Evolutionary conservation across 2,113 vertebrate genomes (phyloP).

Genomic region (Bubo bubo): DNA sequence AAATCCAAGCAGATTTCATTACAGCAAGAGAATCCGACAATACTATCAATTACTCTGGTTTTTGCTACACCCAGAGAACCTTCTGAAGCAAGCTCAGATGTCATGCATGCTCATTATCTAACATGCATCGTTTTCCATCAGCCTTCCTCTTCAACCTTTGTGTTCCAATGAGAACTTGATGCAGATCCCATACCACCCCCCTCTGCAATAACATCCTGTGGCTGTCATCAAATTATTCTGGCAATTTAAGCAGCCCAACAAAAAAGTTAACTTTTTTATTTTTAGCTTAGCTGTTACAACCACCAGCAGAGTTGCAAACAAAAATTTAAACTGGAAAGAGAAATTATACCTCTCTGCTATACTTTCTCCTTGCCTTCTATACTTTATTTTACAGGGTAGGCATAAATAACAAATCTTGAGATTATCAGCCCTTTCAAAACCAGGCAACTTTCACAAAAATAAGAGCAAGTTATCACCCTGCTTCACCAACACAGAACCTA

Average conservation of each 20-base stretch:
- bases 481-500: neutral
- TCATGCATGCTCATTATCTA: neutral
- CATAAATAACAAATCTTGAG: neutral
- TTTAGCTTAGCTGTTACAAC: neutral
- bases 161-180: neutral
- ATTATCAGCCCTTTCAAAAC: neutral
- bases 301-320: neutral
- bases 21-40: neutral
- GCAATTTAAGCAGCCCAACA: neutral
- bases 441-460: neutral
- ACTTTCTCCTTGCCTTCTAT: neutral
- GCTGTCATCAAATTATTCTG: neutral
- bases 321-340: neutral
- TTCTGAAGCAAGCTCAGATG: neutral
- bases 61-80: neutral
- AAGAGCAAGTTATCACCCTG: neutral
- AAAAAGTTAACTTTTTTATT: neutral
- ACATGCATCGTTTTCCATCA: neutral
- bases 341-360: neutral
- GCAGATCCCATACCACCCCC: neutral
- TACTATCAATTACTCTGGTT: neutral
- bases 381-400: neutral
- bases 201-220: fast-evolving
- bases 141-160: neutral
- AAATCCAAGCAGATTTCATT: neutral